Evolutionary conservation across 2,113 vertebrate genomes (phyloP).

Genomic region (Hassar affinis): DNA sequence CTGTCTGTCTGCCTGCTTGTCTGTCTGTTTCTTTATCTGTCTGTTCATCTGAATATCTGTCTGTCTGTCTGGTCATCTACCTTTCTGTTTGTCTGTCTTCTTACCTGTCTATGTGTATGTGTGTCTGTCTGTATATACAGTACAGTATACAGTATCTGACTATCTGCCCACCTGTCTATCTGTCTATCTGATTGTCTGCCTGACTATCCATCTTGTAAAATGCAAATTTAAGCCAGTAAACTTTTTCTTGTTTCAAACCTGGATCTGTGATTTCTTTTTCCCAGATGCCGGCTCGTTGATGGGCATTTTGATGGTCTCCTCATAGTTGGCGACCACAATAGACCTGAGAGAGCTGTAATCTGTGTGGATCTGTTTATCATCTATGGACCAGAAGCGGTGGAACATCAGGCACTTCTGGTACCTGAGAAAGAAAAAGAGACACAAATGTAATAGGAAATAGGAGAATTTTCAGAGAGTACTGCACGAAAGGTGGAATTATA

Average conservation of each 20-base stretch:
- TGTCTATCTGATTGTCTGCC: background rate
- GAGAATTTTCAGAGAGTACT: background rate
- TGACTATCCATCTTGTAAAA: background rate
- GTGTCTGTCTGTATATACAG: background rate
- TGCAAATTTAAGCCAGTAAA: background rate
- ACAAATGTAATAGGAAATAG: background rate
- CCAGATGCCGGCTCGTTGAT: conserved; percentile 79
- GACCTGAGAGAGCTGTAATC: conserved; percentile 78
- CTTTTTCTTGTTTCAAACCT: conserved; percentile 64
- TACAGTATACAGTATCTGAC: background rate
- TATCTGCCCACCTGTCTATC: background rate
- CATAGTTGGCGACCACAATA: conserved; percentile 80
- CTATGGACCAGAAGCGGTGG: conserved; percentile 83
- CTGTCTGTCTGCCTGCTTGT: no score
- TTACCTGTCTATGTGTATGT: background rate
- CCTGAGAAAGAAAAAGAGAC: conserved; percentile 61
- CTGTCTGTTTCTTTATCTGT: background rate
- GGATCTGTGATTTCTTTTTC: conserved; percentile 78
- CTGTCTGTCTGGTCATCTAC: background rate
- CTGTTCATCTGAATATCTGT: no score
- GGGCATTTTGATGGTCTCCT: conserved; percentile 84
- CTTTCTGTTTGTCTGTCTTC: background rate
- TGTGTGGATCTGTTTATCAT: conserved; percentile 82
- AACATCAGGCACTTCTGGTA: conserved; percentile 80
- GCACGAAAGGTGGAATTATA: background rate